Evolutionary conservation across 35 echinoderm and acorn worm species (phyloP), one percentile per base, ranked within the genome.

Genomic region (Anneissia japonica): DNA sequence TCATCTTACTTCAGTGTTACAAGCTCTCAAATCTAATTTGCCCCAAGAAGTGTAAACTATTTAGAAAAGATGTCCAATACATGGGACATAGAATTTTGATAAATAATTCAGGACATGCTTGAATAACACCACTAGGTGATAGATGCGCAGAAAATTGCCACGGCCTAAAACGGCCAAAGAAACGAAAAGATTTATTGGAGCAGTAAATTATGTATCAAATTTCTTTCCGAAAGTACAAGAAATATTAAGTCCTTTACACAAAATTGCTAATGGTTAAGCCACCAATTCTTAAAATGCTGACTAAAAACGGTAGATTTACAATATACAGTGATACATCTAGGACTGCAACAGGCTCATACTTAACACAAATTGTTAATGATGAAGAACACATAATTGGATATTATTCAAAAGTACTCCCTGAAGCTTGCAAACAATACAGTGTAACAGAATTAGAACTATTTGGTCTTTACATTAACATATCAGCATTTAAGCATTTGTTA

Each of bases 41-140:
- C 32, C 87, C 87, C 12, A 89, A 89, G 46, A 89, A 89, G 33
- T 89, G 79, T 32, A 83, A 64, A 32, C 31, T 89, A 7, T 89
- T 84, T 74, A 14, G 41, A 46, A 73, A 84, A 34, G 37, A 46
- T 6, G 87, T 89, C 21, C 30, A 72, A 6, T 89, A 88, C 36
- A 88, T 88, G 79, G 87, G 79, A 38, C 87, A 88, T 77, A 35
- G 39, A 2, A 83, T 90, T 83, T 39, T 81, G 10, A 34, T 85
- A n/a, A 85, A 3, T 85, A 1, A 0, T 14, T 1, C 5, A 13
- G 46, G 56, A 1, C 30, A 77, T 14, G 45, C 56, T 0, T 85
- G 83, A 75, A 30, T 85, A 21, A 28, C 13, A 12, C 83, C 83
- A 1, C 0, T 75, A 5, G 1, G 0, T 34, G 72, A 85, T 35